Evolutionary conservation across 2,113 vertebrate genomes (phyloP), one percentile per base, ranked within the genome.

Genomic region (Xyrauchen texanus): DNA sequence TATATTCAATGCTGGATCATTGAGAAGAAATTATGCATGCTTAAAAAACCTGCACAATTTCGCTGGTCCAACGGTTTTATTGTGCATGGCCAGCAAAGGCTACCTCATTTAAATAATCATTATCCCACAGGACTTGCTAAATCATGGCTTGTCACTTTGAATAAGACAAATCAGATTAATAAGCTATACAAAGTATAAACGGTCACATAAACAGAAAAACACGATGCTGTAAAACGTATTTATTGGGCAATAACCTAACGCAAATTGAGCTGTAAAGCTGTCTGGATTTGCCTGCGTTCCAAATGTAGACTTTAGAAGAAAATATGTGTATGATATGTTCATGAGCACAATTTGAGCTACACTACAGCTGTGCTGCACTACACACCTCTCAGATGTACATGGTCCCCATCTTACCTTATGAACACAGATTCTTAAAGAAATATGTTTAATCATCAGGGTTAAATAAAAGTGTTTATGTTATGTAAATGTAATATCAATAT

Each of bases 211-310:
- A 62, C 71, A 63, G 68, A 75, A 67, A 68, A 83, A 77, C 46
- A 67, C 76, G 73, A 66, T 34, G 71, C 52, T 61, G 60, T 81
- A 81, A 84, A 84, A 51, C 34, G 21, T 47, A 79, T 81, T 84
- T 84, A 84, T 67, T 76, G 21, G 55, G 67, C 80, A 76, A 68
- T 76, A 84, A 79, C 53, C 76, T 79, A 52, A 63, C 65, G 69
- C 69, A 75, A 78, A 81, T 66, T 74, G 55, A 68, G 44, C 66
- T 47, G 51, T 81, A 84, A 81, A 84, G 62, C 60, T 74, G 58
- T 63, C 44, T 57, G 49, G 76, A 78, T 71, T 69, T 65, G 72
- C 67, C 55, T 52, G 64, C 21, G 3, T 34, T 72, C 44, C 55
- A 72, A 60, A 72, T 60, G 15, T 49, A 45, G 46, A 15, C 71